These are phyloP conservation scores for Puntigrus tetrazona DNA, from an alignment of 2,113 vertebrate species.

Conservation along the genomic window DNA sequence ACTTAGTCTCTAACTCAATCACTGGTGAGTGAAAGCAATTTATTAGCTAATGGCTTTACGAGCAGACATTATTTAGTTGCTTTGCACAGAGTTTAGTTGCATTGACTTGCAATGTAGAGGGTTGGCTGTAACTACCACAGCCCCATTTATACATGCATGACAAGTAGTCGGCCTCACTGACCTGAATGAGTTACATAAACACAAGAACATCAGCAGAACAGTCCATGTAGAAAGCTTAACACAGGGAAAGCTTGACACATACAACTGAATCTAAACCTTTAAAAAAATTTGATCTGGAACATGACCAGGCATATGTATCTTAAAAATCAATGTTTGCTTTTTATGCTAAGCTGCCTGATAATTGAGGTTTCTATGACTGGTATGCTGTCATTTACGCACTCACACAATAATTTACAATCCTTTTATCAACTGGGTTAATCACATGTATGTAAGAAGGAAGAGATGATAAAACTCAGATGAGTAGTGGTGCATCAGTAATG, in stretches of 20 bases:
- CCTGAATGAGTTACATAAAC: conserved; percentile 55
- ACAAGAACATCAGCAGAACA: conserved; percentile 13
- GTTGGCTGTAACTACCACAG: conserved; percentile 24
- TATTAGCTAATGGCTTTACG: background rate
- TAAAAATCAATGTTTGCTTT: background rate
- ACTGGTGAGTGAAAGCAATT: background rate
- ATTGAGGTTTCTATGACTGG: background rate
- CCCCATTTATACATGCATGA: conserved; percentile 24
- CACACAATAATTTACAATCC: background rate
- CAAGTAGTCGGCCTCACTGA: conserved; percentile 40
- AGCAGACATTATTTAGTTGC: background rate
- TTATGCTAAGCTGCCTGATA: background rate
- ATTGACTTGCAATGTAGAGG: conserved; percentile 1
- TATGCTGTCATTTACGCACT: background rate
- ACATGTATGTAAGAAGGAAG: background rate
- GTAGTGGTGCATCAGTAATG: conserved; percentile 34
- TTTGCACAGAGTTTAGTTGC: background rate
- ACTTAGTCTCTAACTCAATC: background rate
- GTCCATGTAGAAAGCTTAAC: background rate
- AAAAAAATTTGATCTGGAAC: background rate
- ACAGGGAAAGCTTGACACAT: background rate
- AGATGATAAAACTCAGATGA: background rate
- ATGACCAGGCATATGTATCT: background rate
- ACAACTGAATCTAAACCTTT: background rate
- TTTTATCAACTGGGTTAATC: background rate